Conservation (phyloP, 2,113 vertebrate genomes). For the Chroicocephalus ridibundus region DNA sequence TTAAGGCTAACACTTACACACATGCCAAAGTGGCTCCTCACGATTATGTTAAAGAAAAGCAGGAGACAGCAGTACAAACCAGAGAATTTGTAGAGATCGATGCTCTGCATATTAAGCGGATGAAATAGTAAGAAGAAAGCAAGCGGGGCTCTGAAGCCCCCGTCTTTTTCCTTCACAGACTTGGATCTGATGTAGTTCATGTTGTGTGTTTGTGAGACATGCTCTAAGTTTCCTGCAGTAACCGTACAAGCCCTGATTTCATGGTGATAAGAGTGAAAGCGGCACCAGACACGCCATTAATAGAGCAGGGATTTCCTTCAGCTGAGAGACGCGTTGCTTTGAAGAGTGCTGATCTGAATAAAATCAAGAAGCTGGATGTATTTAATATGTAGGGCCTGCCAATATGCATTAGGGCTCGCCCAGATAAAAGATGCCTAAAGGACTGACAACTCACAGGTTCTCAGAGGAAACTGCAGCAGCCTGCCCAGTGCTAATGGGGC, state of each 20-base stretch:
- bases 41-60: neutral
- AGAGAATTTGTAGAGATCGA: neutral
- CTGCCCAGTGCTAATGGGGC: neutral
- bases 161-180: neutral
- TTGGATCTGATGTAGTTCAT: neutral
- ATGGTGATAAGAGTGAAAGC: neutral
- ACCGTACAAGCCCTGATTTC: neutral
- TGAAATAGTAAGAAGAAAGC: neutral
- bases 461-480: neutral
- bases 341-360: slow-evolving; percentile 49
- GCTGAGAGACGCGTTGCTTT: neutral
- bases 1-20: neutral
- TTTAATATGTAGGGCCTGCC: slow-evolving; percentile 50
- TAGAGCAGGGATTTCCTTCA: slow-evolving; percentile 33
- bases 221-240: neutral
- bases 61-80: neutral
- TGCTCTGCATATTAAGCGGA: neutral
- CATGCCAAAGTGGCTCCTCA: neutral
- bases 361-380: slow-evolving; percentile 20
- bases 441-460: neutral
- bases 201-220: neutral
- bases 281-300: neutral
- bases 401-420: slow-evolving; percentile 29
- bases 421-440: slow-evolving; percentile 36
- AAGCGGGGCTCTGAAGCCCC: neutral